Conservation (phyloP, 64 coral and sea anemone species). For the Montipora capricornis region DNA sequence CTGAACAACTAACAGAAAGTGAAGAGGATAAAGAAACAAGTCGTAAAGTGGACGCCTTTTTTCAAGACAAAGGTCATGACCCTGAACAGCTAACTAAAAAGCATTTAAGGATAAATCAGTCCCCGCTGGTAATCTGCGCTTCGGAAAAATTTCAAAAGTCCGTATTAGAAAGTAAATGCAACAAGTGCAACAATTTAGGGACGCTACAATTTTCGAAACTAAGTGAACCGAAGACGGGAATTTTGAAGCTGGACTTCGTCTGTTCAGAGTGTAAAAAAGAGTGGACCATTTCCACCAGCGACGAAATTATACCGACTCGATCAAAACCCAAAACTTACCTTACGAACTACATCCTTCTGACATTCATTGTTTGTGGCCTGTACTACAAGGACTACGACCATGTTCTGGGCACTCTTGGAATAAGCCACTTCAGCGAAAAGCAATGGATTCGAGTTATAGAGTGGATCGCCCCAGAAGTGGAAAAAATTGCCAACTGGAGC, state of each 20-base stretch:
- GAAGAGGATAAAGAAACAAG: too few species aligned
- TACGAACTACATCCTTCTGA: too few species aligned
- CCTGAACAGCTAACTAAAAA: conserved; percentile 25
- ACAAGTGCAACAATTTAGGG: background rate
- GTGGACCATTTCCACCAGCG: background rate
- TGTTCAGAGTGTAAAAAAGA: background rate
- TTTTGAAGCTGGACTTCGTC: background rate
- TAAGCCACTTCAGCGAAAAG: too few species aligned
- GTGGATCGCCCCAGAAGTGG: background rate
- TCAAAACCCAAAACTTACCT: background rate
- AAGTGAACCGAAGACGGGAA: background rate
- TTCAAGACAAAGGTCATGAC: background rate
- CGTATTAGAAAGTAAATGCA: background rate
- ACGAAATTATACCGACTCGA: background rate
- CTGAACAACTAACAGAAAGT: too few species aligned
- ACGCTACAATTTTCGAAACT: background rate
- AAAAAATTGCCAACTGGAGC: conserved; percentile 54
- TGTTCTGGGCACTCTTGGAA: too few species aligned
- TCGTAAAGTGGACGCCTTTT: background rate
- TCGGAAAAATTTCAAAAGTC: conserved; percentile 24
- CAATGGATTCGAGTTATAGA: too few species aligned
- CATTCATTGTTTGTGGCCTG: too few species aligned
- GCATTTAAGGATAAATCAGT: background rate
- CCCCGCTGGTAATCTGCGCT: conserved; percentile 2
- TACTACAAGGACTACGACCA: too few species aligned